Conservation (phyloP, 2,888 invertebrate species). For the Parascotia fuliginaria region DNA sequence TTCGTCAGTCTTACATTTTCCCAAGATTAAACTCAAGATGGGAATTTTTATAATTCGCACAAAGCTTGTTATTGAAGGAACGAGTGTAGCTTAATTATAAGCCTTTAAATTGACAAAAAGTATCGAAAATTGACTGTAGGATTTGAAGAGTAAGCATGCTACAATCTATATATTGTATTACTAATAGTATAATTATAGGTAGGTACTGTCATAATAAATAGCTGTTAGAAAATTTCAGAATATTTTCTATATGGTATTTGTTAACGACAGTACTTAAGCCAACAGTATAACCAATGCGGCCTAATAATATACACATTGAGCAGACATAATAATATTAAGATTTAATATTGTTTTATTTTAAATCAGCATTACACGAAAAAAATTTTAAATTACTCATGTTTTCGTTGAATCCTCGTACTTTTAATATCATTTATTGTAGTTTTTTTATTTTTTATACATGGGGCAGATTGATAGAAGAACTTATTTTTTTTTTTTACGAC, state of each 20-base stretch:
- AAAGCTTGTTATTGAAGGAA: too few relatives aligned
- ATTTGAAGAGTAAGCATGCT: too few relatives aligned
- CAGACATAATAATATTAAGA: constrained; percentile 39
- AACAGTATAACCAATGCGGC: constrained; percentile 23
- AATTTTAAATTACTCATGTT: constrained; percentile 34
- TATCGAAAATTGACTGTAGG: too few relatives aligned
- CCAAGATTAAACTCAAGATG: too few relatives aligned
- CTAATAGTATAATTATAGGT: too few relatives aligned
- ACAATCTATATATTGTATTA: too few relatives aligned
- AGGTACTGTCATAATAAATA: too few relatives aligned
- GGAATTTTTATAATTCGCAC: too few relatives aligned
- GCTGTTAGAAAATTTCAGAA: not conserved
- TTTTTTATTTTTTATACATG: constrained; percentile 8
- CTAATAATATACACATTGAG: constrained; percentile 38
- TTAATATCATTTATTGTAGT: constrained; percentile 27
- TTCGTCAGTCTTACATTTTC: too few relatives aligned
- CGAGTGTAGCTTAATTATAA: too few relatives aligned
- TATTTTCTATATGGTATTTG: constrained; percentile 3
- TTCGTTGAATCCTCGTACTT: constrained; percentile 57
- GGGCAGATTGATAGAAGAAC: constrained; percentile 17
- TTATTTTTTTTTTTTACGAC: too few relatives aligned
- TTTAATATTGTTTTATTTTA: constrained; percentile 21
- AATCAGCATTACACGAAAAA: constrained; percentile 41
- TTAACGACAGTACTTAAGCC: constrained; percentile 24
- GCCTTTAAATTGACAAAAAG: too few relatives aligned